Conservation (phyloP, 2,113 vertebrate genomes). For the Orycteropus afer region DNA sequence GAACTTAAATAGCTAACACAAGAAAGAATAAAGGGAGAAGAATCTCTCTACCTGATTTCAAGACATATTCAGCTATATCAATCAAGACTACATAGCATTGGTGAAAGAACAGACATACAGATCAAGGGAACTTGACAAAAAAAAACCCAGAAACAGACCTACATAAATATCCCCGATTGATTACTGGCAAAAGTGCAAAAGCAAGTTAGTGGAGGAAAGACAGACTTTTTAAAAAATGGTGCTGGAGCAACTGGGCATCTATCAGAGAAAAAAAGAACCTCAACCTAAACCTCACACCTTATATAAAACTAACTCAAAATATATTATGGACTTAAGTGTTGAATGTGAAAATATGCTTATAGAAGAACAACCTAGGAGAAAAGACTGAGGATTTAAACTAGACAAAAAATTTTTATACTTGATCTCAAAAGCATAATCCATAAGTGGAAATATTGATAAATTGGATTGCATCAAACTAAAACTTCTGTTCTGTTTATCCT, state of each 20-base stretch:
- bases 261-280: not conserved
- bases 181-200: constrained; percentile 24
- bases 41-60: constrained; percentile 17
- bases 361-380: not conserved
- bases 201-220: constrained; percentile 14
- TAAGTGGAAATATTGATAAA: constrained; percentile 5
- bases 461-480: constrained; percentile 37
- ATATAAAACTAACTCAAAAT: constrained; percentile 36
- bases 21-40: not conserved
- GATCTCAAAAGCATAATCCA: constrained; percentile 21
- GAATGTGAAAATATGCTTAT: constrained; percentile 48
- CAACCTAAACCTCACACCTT: not conserved
- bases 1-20: constrained; percentile 15
- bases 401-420: not conserved
- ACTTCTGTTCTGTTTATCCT: not conserved
- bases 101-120: not conserved
- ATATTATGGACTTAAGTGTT: not conserved
- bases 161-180: not conserved
- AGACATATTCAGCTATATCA: not conserved
- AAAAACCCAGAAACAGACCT: not conserved
- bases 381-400: constrained; percentile 30
- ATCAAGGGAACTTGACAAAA: not conserved
- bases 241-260: not conserved
- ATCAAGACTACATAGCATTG: not conserved
- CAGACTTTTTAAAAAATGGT: constrained; percentile 3